Evolutionary conservation across 2,113 vertebrate genomes (phyloP).

Genomic region (Lophius piscatorius): DNA sequence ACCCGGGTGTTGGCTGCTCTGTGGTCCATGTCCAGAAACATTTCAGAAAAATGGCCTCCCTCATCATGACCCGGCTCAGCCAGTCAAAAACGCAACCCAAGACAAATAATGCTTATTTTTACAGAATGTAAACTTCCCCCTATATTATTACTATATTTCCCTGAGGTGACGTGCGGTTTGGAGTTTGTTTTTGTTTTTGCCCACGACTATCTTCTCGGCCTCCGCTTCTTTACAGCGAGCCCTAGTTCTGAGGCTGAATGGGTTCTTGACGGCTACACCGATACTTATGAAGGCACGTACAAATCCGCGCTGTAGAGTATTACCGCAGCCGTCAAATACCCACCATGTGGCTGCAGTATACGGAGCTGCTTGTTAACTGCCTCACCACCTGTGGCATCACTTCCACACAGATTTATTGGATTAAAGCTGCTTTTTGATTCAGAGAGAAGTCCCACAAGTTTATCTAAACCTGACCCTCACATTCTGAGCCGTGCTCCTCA

Average conservation of each 20-base stretch:
- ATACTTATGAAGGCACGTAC: conserved; percentile 32
- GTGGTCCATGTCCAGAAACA: conserved; percentile 74
- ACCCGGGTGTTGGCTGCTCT: conserved; percentile 78
- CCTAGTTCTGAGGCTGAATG: conserved; percentile 42
- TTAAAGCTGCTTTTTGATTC: too few species aligned
- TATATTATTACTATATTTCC: conserved; percentile 78
- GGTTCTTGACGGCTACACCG: conserved; percentile 37
- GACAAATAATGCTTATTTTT: conserved; percentile 80
- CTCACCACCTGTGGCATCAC: conserved; percentile 27
- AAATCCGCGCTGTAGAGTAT: conserved; percentile 43
- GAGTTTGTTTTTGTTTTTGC: conserved; percentile 68
- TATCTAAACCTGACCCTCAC: background rate
- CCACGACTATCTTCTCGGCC: conserved; percentile 55
- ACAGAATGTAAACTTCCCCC: conserved; percentile 77
- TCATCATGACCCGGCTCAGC: conserved; percentile 43
- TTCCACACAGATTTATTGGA: conserved; percentile 30
- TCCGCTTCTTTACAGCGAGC: conserved; percentile 44
- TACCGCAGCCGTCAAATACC: conserved; percentile 42
- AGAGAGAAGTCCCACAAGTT: too few species aligned
- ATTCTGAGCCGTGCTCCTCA: too few species aligned
- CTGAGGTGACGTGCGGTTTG: conserved; percentile 62
- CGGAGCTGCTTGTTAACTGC: conserved; percentile 21
- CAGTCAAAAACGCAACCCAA: conserved; percentile 65
- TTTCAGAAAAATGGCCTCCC: conserved; percentile 66
- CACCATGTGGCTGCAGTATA: conserved; percentile 39